phyloP scores from a whole-genome alignment of 2,113 vertebrate genomes.

The Stomatorhinus ivindoensis region DNA sequence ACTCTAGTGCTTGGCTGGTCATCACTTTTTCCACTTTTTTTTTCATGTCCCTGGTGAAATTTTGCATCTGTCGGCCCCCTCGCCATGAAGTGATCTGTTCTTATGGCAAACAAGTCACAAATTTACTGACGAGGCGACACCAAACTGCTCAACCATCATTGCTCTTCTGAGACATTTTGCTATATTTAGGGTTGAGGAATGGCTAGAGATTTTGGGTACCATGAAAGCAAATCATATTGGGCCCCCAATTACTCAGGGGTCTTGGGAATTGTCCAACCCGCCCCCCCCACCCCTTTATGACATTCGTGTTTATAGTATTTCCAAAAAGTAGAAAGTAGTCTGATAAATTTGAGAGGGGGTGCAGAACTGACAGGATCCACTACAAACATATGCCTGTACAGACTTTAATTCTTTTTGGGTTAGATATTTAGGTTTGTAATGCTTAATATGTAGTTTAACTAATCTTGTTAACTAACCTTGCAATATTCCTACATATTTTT shows the following conservation, averaged over 20 bases:
- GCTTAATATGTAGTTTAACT: background rate
- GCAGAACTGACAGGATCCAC: background rate
- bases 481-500: too few species aligned
- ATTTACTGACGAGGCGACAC: background rate
- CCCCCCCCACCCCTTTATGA: background rate
- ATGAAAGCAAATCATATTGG: background rate
- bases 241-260: background rate
- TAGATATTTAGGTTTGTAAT: background rate
- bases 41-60: background rate
- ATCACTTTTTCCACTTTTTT: background rate
- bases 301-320: background rate
- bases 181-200: background rate
- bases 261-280: background rate
- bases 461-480: too few species aligned
- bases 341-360: background rate
- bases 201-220: background rate
- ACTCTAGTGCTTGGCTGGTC: background rate
- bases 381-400: background rate
- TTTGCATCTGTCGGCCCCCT: background rate
- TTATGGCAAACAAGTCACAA: background rate
- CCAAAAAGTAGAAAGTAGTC: background rate
- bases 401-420: background rate
- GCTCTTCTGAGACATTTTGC: background rate
- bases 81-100: background rate
- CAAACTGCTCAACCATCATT: background rate